phyloP scores from a whole-genome alignment of 2,797 vertebrate genomes.

The Dendrocincla tyrannina region DNA sequence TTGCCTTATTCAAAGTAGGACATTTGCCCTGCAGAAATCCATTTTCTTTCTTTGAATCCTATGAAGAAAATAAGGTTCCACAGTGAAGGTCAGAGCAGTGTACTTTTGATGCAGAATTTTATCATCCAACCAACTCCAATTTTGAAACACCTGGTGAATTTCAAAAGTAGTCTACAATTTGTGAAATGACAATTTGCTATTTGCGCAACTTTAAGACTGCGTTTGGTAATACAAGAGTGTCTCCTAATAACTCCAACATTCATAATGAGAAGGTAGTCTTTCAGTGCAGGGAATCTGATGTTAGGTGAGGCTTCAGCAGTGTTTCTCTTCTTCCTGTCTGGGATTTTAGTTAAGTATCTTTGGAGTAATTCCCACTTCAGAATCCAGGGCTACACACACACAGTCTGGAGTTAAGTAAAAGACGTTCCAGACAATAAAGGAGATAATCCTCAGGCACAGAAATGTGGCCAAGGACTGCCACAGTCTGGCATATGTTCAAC shows the following conservation, averaged over 20 bases:
- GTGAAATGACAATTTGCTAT: not conserved
- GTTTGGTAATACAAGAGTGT: not conserved
- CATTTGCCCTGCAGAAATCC: not conserved
- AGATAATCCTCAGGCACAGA: not conserved
- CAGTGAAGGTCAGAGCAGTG: not conserved
- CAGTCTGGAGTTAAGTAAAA: not conserved
- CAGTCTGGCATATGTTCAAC: not conserved
- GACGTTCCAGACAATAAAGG: not conserved
- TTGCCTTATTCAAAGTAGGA: not conserved
- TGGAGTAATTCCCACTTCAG: not conserved
- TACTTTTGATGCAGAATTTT: not conserved
- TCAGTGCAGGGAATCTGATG: not conserved
- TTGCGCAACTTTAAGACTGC: not conserved
- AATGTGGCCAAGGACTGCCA: not conserved
- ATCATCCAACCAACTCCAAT: not conserved
- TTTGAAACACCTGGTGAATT: not conserved
- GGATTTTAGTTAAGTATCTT: not conserved
- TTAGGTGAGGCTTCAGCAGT: not conserved
- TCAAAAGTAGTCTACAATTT: not conserved
- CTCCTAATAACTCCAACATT: not conserved
- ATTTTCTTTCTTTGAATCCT: not conserved
- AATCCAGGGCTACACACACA: not conserved
- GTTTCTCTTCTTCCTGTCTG: not conserved
- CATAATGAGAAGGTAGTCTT: not conserved
- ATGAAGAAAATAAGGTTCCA: not conserved